phyloP scores from a whole-genome alignment of 1,140 invertebrate species.

The Frieseomelitta varia region DNA sequence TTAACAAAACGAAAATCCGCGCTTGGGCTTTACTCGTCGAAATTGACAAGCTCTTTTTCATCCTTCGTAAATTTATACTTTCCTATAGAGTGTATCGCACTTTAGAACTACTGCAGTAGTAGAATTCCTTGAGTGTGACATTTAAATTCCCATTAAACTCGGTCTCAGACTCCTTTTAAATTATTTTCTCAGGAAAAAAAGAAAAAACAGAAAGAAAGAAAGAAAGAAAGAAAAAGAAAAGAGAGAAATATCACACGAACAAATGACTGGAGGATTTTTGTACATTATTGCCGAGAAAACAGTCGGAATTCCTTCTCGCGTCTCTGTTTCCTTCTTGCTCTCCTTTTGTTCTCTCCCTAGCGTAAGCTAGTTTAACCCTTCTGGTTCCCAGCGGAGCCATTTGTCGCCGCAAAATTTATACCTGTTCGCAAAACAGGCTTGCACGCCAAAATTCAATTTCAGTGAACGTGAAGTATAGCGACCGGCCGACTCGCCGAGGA shows the following conservation, averaged over 20 bases:
- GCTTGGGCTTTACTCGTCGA: too few relatives aligned
- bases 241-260: not conserved
- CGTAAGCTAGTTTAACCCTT: conserved; percentile 39
- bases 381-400: conserved; percentile 28
- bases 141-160: not conserved
- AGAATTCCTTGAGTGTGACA: too few relatives aligned
- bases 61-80: too few relatives aligned
- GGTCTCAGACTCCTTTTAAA: not conserved
- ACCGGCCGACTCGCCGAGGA: not conserved
- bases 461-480: conserved; percentile 14
- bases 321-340: not conserved
- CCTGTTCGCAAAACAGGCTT: conserved; percentile 21
- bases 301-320: not conserved
- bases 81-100: too few relatives aligned
- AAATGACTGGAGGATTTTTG: conserved; percentile 17
- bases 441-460: conserved; percentile 42
- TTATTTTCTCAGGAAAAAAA: too few relatives aligned
- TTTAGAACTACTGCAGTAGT: too few relatives aligned
- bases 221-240: not conserved
- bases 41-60: too few relatives aligned
- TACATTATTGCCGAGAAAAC: conserved; percentile 6
- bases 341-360: not conserved
- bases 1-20: too few relatives aligned
- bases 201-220: too few relatives aligned
- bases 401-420: conserved; percentile 41